Conservation (phyloP, 2,888 invertebrate genomes). For the Portevinia maculata region DNA sequence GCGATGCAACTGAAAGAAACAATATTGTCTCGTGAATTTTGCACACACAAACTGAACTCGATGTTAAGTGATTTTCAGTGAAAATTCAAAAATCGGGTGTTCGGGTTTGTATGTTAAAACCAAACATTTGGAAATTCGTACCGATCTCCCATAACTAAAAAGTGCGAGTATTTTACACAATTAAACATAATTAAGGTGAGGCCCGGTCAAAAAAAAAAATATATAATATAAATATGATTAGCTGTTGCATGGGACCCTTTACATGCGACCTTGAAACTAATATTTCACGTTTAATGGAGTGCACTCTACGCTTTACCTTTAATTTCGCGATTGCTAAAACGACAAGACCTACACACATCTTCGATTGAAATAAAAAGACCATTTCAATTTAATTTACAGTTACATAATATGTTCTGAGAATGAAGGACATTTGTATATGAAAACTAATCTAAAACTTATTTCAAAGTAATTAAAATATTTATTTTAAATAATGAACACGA, state of each 20-base stretch:
- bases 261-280: neutral
- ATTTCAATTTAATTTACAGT: neutral
- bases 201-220: no score
- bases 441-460: no score
- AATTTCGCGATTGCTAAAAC: neutral
- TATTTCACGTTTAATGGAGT: constrained; percentile 25
- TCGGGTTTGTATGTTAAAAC: neutral
- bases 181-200: constrained; percentile 33
- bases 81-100: constrained; percentile 6
- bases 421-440: no score
- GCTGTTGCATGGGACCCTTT: no score
- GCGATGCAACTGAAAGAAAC: constrained; percentile 60
- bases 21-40: neutral
- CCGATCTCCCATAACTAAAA: neutral
- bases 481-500: neutral
- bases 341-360: neutral
- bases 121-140: neutral
- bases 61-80: constrained; percentile 1
- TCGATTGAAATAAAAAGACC: neutral
- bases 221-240: no score
- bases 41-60: neutral
- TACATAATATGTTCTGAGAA: no score
- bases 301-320: neutral
- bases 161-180: constrained; percentile 10
- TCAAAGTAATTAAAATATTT: no score